Evolutionary conservation across 1,140 invertebrate species (phyloP).

Genomic region (Leptestheria dahalacensis): DNA sequence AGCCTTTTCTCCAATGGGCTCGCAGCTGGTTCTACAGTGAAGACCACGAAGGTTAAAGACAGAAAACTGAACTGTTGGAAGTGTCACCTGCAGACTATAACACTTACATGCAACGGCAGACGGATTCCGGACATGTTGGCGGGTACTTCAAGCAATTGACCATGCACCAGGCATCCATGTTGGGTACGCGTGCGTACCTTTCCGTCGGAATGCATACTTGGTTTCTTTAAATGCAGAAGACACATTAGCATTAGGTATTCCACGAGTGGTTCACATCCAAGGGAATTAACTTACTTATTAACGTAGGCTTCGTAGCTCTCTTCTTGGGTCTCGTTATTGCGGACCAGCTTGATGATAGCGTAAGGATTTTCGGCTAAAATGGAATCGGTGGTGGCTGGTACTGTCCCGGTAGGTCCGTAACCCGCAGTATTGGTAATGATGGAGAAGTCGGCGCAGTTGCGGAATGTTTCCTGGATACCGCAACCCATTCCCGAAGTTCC

Average conservation of each 20-base stretch:
- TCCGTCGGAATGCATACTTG: conserved; percentile 11
- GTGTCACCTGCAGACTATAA: too few species aligned
- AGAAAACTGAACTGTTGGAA: background rate
- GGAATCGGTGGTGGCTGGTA: background rate
- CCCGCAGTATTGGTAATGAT: conserved; percentile 11
- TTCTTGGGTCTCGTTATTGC: background rate
- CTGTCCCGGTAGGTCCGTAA: conserved; percentile 6
- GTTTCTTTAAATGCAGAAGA: too few species aligned
- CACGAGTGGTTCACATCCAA: background rate
- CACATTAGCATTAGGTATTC: too few species aligned
- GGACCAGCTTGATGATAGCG: background rate
- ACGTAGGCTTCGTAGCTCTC: background rate
- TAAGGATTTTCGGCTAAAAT: conserved; percentile 2
- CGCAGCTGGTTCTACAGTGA: conserved; percentile 8
- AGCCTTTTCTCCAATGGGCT: conserved; percentile 10
- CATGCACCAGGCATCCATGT: conserved; percentile 15
- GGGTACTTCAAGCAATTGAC: conserved; percentile 14
- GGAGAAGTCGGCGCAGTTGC: conserved; percentile 67
- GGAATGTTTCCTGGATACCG: conserved; percentile 68
- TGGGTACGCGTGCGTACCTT: background rate
- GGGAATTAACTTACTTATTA: background rate
- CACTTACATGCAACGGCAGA: conserved; percentile 15
- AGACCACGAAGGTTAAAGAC: background rate
- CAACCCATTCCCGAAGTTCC: conserved; percentile 40
- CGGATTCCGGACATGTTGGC: conserved; percentile 11